Base-by-base conservation (phyloP, 2,888 invertebrate genomes). In the Meiosimyza decipiens region DNA sequence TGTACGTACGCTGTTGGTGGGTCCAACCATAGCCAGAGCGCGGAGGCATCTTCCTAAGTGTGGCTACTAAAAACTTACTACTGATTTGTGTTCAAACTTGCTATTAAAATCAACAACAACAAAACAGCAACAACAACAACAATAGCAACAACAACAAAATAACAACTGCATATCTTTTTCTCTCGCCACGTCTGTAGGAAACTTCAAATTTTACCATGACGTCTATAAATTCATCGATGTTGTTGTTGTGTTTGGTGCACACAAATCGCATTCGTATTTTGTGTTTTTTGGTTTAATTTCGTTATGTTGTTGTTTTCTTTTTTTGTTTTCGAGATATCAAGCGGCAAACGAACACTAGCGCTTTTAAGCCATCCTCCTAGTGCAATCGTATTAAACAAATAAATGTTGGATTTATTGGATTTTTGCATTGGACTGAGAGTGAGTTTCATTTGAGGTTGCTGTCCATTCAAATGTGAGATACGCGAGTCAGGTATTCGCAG, bases 201-300 rank as follows among this genome's bases (percentile, higher is more conserved):
- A 80, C 82, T 84, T 83, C 82, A 83, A 83, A 82, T 80, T 80
- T 78, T 80, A 81, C 82, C 78, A 79, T 81, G 84, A 85, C 81
- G 85, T 78, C 84, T 80, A 85, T 85, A 86, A 85, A 85, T 85
- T 84, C 63, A 40, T 15, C 16, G n/a, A n/a, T 76, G 67, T 54
- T 66, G 54, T n/a, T 16, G 18, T 54, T 18, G 54, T 40, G n/a
- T n/a, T n/a, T 40, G 40, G 9, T 5, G 63, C 47, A 50, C 22
- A 15, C 5, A 55, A 66, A 57, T 49, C 49, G 67, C 18, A 57
- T 40, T 33, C 22, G 28, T 28, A 16, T 33, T 49, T n/a, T 11
- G 50, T 64, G 13, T 33, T 65, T 40, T 40, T 6, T 6, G 49
- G 12, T 52, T 16, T 57, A 52, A 63, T 66, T 74, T 51, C 15